Percentiles rank a stretch among this genome's conserved stretches.
Evolutionary conservation across 2,113 vertebrate species (phyloP).

Genomic region (Psettodes erumei): DNA sequence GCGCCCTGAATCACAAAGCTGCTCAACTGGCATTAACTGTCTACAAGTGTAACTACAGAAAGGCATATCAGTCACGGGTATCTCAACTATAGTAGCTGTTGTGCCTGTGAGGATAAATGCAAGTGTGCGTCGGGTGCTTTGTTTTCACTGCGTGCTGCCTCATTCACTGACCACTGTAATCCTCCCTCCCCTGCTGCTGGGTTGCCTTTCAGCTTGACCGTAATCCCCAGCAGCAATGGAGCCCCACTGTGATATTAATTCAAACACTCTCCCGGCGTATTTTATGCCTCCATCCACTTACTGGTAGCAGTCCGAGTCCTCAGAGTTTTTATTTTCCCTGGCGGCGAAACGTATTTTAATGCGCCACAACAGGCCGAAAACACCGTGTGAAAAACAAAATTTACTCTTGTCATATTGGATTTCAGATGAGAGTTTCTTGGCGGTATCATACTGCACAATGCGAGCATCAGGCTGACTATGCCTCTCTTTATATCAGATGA

Average conservation of each 20-base stretch:
- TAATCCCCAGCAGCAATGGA: constrained; percentile 72
- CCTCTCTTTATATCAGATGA: constrained; percentile 28
- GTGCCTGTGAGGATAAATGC: constrained; percentile 51
- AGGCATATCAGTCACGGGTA: not conserved
- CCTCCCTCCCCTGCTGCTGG: constrained; percentile 66
- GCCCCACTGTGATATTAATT: constrained; percentile 76
- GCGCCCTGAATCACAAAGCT: constrained; percentile 12
- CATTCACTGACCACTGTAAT: constrained; percentile 72
- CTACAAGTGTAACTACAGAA: constrained; percentile 15
- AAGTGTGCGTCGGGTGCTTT: constrained; percentile 64
- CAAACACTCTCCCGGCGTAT: constrained; percentile 53
- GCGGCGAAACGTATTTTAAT: constrained; percentile 14
- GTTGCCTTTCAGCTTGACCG: constrained; percentile 65
- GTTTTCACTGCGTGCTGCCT: constrained; percentile 64
- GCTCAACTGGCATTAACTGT: constrained; percentile 6
- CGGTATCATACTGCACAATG: not conserved
- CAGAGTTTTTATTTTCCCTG: not conserved
- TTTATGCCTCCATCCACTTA: constrained; percentile 41
- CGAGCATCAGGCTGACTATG: constrained; percentile 7
- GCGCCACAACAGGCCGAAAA: not conserved
- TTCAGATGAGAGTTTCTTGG: constrained; percentile 14
- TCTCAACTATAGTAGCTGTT: constrained; percentile 20
- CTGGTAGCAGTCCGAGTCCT: constrained; percentile 15
- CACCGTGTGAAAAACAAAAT: not conserved
- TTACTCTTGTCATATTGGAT: constrained; percentile 2